These are phyloP conservation scores for Poeciliopsis occidentalis DNA, from an alignment of 2,113 vertebrate genomes.

Conservation along the genomic window DNA sequence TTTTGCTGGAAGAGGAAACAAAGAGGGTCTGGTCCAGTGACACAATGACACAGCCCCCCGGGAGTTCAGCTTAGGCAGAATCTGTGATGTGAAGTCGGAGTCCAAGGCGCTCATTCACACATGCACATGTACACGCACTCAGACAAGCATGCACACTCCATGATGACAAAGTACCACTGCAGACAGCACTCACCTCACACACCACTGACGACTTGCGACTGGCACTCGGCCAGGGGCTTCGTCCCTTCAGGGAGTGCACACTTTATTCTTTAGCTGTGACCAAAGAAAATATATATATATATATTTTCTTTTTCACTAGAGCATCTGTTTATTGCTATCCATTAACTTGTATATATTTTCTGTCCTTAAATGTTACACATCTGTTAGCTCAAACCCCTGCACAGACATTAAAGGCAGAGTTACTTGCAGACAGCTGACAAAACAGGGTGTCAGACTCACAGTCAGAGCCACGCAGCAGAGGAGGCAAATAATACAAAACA, in stretches of 20 bases:
- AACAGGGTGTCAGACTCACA: constrained; percentile 11
- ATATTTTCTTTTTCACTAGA: not conserved
- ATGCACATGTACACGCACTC: constrained; percentile 20
- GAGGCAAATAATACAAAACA: not conserved
- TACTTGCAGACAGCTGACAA: constrained; percentile 7
- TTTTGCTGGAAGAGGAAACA: constrained; percentile 44
- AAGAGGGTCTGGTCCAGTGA: constrained; percentile 47
- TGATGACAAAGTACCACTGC: constrained; percentile 57
- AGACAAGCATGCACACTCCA: constrained; percentile 12
- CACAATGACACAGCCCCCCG: constrained; percentile 64
- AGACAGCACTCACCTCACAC: constrained; percentile 39
- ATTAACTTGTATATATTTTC: constrained; percentile 3
- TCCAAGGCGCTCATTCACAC: constrained; percentile 17
- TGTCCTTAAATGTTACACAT: constrained; percentile 25
- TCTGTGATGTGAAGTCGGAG: constrained; percentile 65
- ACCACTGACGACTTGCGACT: constrained; percentile 37
- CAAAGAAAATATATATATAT: constrained; percentile 41
- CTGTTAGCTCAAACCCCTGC: constrained; percentile 11
- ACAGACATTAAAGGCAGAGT: not conserved
- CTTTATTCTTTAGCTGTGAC: constrained; percentile 40
- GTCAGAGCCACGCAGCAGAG: not conserved
- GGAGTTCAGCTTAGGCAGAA: constrained; percentile 45
- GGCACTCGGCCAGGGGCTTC: constrained; percentile 28
- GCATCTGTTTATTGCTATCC: too few relatives aligned
- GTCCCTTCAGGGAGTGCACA: constrained; percentile 18